These are phyloP conservation scores for Epicauta chinensis DNA, from an alignment of 1,140 invertebrate genomes.

Conservation along the genomic window DNA sequence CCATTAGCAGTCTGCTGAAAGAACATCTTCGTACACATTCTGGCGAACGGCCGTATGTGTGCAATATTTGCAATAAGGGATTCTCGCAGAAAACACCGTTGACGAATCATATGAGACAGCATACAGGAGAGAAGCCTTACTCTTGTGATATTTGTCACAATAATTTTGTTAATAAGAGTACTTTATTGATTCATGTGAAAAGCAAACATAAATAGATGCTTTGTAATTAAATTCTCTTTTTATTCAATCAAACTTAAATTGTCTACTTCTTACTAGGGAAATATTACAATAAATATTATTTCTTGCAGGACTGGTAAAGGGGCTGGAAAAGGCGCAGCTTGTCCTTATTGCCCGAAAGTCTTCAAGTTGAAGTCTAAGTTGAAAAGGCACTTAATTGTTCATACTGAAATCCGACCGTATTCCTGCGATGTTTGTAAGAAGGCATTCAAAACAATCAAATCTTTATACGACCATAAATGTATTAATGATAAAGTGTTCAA, in stretches of 20 bases:
- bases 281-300: too few relatives aligned
- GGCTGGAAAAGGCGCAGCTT: constrained; percentile 1
- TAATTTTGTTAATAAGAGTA: too few relatives aligned
- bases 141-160: too few relatives aligned
- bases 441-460: constrained; percentile 28
- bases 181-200: too few relatives aligned
- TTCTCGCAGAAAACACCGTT: constrained; percentile 71
- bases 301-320: too few relatives aligned
- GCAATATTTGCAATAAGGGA: constrained; percentile 52
- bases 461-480: constrained; percentile 45
- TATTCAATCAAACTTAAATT: too few relatives aligned
- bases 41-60: constrained; percentile 59
- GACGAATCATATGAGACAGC: constrained; percentile 76
- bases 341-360: constrained; percentile 48
- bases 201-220: too few relatives aligned
- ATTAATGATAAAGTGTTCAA: constrained; percentile 29
- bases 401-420: constrained; percentile 55
- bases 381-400: constrained; percentile 52
- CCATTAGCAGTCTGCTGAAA: constrained; percentile 54
- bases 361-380: constrained; percentile 49
- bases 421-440: constrained; percentile 47
- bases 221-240: too few relatives aligned
- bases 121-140: constrained; percentile 51
- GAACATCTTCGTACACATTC: constrained; percentile 58
- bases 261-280: too few relatives aligned